A percentile compares a stretch with the other conserved stretches of the same genome.
phyloP scores from a whole-genome alignment of 1,140 invertebrate genomes.

The Leucophenga varia region DNA sequence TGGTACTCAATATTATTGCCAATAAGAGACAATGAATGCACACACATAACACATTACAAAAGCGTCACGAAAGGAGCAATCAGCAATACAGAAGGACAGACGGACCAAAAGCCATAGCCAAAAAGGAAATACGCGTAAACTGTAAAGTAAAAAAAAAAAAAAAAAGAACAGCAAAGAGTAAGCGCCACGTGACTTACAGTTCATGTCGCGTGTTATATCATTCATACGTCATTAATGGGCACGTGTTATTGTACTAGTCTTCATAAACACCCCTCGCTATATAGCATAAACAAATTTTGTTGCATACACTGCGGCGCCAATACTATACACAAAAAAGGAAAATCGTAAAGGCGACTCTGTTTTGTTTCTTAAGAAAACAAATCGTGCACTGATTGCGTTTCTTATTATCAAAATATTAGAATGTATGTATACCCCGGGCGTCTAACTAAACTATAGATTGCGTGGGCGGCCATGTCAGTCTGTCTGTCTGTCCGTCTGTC shows the following conservation, averaged over 20 bases:
- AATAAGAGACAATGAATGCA: not conserved
- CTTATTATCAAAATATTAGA: constrained; percentile 41
- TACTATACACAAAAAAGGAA: constrained; percentile 19
- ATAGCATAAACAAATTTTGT: constrained; percentile 25
- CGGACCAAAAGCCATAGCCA: not conserved
- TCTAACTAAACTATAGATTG: not conserved
- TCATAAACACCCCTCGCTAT: no score
- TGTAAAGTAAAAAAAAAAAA: constrained; percentile 17
- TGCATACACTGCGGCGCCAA: constrained; percentile 31
- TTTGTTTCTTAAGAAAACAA: constrained; percentile 54
- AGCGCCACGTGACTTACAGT: constrained; percentile 47
- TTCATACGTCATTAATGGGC: constrained; percentile 57
- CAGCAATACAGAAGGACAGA: constrained; percentile 2
- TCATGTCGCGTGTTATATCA: constrained; percentile 54
- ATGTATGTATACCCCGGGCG: no score
- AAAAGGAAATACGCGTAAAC: constrained; percentile 26
- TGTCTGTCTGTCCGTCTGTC: no score
- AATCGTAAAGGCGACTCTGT: no score
- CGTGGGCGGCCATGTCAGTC: no score
- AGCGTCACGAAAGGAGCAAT: constrained; percentile 25
- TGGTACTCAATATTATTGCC: not conserved
- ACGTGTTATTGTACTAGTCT: constrained; percentile 38
- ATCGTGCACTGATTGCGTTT: constrained; percentile 53
- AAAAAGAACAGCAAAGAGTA: constrained; percentile 18
- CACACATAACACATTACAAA: no score